Base-by-base conservation (phyloP, 2,888 invertebrate genomes). In the Crioceris asparagi region DNA sequence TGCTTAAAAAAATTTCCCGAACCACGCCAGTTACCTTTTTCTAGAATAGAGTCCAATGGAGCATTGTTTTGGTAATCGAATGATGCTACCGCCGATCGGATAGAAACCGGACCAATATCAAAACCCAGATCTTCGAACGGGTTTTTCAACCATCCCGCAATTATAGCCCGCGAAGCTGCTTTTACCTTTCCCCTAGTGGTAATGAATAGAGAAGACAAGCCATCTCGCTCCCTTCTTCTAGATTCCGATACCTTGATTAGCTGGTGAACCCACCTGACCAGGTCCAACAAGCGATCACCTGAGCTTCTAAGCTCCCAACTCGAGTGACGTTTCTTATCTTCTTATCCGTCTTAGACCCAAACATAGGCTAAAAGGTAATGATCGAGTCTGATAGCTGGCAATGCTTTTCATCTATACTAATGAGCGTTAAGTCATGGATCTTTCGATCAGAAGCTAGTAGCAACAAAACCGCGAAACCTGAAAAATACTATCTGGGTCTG, bases 21-120 rank as follows among this genome's bases (percentile, higher is more conserved):
- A n/a, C 35, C 36, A 18, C 32, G 32, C 41, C 45, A 35, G 17
- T 41, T 41, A 8, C 41, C 46, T 29, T 34, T 26, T 23, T 29
- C 36, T 15, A 41, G 19, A 23, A 45, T 40, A 16, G 16, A 32
- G 19, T 46, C 44, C 27, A 46, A 32, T 1, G 39, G 35, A 16
- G 38, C 23, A 18, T 43, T 15, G 10, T 35, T 39, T 6, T 35
- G 12, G 17, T 16, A 45, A 10, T 38, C 16, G 8, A 39, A 35
- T 10, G 45, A 41, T 12, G 39, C 39, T n/a, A 26, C 26, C 26
- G 27, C 19, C 17, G 35, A 18, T 7, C 29, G n/a, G 26, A 29
- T 27, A 10, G 14, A 14, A 10, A 12, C 27, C 10, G 27, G 12
- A 11, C 27, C 15, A 5, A 15, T 11, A 6, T n/a, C 27, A 6